A percentile compares a stretch with the other conserved stretches of the same genome.
Evolutionary conservation across 2,888 invertebrate genomes (phyloP).

Genomic region (Tenthredo distinguenda): DNA sequence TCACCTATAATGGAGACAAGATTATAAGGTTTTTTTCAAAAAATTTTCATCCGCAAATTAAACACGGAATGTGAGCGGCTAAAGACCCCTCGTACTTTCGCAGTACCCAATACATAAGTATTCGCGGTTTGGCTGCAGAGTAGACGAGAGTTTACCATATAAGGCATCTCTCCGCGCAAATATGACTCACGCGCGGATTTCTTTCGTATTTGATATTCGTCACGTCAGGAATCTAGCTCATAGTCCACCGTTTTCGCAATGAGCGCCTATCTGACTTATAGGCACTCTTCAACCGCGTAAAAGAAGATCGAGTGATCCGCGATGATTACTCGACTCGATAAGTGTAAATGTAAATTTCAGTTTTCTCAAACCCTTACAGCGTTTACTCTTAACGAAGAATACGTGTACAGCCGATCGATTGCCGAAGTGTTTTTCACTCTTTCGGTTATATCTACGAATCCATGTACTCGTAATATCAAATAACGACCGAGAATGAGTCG

Average conservation of each 20-base stretch:
- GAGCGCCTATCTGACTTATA: not conserved
- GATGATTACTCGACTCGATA: not conserved
- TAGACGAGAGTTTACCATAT: constrained; percentile 37
- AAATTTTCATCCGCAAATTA: not conserved
- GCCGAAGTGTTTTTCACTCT: not conserved
- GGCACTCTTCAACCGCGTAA: not conserved
- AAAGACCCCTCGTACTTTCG: not conserved
- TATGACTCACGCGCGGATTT: constrained; percentile 34
- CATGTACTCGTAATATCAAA: not conserved
- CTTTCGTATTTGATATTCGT: constrained; percentile 37
- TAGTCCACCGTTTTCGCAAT: not conserved
- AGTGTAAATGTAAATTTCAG: too few relatives aligned
- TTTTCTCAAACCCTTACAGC: too few relatives aligned
- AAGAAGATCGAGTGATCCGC: not conserved
- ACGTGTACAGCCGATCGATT: not conserved
- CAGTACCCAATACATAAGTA: not conserved
- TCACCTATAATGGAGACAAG: not conserved
- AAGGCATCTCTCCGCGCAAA: constrained; percentile 8
- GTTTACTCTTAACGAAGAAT: not conserved
- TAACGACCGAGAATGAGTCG: not conserved
- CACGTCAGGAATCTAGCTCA: not conserved
- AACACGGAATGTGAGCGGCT: not conserved
- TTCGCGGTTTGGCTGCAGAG: not conserved
- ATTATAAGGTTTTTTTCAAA: not conserved
- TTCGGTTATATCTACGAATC: not conserved